These are phyloP conservation scores for Pomacea maculata DNA, from an alignment of 1,140 invertebrate genomes.

Conservation along the genomic window DNA sequence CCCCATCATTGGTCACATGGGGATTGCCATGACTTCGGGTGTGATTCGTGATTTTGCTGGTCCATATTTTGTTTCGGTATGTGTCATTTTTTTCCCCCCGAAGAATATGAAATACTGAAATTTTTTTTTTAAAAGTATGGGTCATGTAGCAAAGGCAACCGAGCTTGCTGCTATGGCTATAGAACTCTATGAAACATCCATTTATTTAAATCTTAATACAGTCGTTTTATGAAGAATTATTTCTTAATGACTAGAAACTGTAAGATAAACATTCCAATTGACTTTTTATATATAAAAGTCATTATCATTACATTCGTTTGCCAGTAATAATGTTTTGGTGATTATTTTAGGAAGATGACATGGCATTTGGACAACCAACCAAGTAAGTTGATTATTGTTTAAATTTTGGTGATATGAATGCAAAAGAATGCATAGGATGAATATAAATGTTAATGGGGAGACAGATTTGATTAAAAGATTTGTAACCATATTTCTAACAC, in stretches of 20 bases:
- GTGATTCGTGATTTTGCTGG: slow-evolving; percentile 98
- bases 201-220: no score
- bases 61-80: slow-evolving; percentile 88
- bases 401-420: neutral
- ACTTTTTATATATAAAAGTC: slow-evolving; percentile 1
- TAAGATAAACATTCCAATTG: no score
- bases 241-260: no score
- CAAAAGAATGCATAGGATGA: neutral
- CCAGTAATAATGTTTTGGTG: slow-evolving; percentile 20
- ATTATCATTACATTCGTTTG: neutral
- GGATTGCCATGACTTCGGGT: slow-evolving; percentile 90
- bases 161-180: no score
- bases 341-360: slow-evolving; percentile 82
- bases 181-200: no score
- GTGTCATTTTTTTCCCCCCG: slow-evolving; percentile 22
- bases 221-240: no score
- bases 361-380: slow-evolving; percentile 97
- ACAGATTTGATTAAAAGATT: no score
- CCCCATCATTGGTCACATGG: slow-evolving; percentile 98
- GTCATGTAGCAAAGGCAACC: no score
- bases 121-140: neutral
- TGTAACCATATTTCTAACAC: no score
- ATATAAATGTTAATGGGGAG: no score
- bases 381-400: slow-evolving; percentile 65
- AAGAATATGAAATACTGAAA: neutral